Evolutionary conservation across 2,113 vertebrate species (phyloP).

Genomic region (Dicaeum eximium): DNA sequence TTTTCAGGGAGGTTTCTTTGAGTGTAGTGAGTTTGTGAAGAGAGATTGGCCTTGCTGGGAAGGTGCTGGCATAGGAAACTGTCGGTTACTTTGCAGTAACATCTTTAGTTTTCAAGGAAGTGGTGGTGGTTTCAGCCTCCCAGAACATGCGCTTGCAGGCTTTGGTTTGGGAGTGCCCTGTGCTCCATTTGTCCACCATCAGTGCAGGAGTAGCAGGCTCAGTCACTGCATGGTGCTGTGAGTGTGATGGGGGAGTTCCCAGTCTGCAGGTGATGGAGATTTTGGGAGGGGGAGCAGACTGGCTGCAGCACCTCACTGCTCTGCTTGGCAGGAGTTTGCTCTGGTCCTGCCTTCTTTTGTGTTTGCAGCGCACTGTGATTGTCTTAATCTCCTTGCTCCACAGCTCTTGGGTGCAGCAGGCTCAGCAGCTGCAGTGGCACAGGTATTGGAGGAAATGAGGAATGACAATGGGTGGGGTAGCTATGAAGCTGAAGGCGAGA

Average conservation of each 20-base stretch:
- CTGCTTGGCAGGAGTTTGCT: neutral
- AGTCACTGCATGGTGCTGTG: fast-evolving
- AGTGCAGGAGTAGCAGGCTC: neutral
- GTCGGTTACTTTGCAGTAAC: neutral
- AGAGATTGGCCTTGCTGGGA: neutral
- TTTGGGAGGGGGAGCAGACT: neutral
- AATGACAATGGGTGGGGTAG: neutral
- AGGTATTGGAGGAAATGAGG: neutral
- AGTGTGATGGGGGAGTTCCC: fast-evolving
- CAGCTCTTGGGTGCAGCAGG: neutral
- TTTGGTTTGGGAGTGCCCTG: neutral
- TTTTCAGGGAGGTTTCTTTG: neutral
- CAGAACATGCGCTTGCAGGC: neutral
- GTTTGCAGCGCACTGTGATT: fast-evolving
- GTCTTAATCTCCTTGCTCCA: neutral
- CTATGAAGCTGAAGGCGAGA: neutral
- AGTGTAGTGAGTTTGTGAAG: neutral
- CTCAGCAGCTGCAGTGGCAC: neutral
- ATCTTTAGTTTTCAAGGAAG: neutral
- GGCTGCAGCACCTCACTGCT: neutral
- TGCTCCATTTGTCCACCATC: fast-evolving
- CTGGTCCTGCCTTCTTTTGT: neutral
- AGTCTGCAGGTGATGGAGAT: fast-evolving
- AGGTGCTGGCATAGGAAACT: neutral
- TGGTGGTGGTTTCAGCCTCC: neutral